Evolutionary conservation across 2,113 vertebrate species (phyloP), one percentile per base, ranked within the genome.

Genomic region (Larimichthys crocea): DNA sequence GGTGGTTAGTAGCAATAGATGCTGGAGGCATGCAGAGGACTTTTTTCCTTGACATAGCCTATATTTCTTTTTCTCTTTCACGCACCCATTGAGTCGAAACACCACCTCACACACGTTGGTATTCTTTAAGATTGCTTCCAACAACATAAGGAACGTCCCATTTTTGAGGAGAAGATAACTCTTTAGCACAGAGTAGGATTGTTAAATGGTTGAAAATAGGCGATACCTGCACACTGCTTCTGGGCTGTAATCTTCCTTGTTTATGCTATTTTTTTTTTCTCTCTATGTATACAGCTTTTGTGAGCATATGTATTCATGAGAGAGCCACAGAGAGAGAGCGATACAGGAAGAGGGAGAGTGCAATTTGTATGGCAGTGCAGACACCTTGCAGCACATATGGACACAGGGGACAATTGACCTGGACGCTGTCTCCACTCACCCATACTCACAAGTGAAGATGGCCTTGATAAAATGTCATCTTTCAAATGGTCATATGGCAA

Each of bases 401-500:
- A 90, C 88, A 84, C 76, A 20, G 74, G 86, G 83, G 76, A 91
- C 90, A 79, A 91, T 86, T 92, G 89, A 93, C 89, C 92, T 70
- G 76, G 86, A 86, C 74, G 24, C 84, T 71, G 79, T 57, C 79
- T 78, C 76, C 88, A 86, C 84, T 91, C 91, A 91, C 90, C 90
- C 87, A 74, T 60, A 86, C 90, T 89, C 79, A 86, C 84, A 91
- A 90, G 82, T 86, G 86, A 93, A 90, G 92, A 93, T 91, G 79
- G 82, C 87, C 84, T 77, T 86, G 90, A 93, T 93, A 92, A 94
- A 95, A 95, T 94, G 94, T 93, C 92, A 94, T 92, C 90, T 87
- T 88, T 89, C 88, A 79, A 89, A 91, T 46, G 56, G 69, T 80
- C 81, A 76, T 67, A 84, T 79, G 86, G 84, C 53, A 52, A 86